Base-by-base conservation (phyloP, 2,113 vertebrate genomes). In the Jacana jacana region DNA sequence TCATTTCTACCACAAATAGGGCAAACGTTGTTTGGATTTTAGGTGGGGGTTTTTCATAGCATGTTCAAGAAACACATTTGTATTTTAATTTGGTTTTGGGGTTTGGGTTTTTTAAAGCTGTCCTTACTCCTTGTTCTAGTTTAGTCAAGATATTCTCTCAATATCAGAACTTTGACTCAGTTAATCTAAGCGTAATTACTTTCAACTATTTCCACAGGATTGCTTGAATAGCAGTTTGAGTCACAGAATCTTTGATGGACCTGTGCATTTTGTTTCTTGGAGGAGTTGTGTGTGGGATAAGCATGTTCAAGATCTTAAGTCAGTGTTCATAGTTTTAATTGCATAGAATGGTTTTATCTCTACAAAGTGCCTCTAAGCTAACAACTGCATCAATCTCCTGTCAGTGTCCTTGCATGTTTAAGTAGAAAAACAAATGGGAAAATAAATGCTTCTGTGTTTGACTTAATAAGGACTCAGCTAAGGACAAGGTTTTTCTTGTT, bases 381-480 rank as follows among this genome's bases (percentile, higher is more conserved):
- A 57, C 15, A 81, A 61, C n/a, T 84, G 10, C 46, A 68, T 86
- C 52, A 79, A 31, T 65, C n/a, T 81, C 13, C 11, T 79, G 37
- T 76, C 31, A 44, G 17, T 65, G 17, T 19, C 4, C 11, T 77
- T 82, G n/a, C 31, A 87, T n/a, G 9, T 42, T 91, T 76, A 87
- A 71, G n/a, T 35, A 76, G 52, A 55, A 89, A 92, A 91, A 71
- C n/a, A 79, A 93, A 72, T 27, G 19, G 7, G 15, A 85, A 93
- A 76, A 91, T 13, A 81, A 64, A 73, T 84, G 64, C 27, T 70
- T 57, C 8, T 33, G 2, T 39, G 4, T 64, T 37, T 63, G 35
- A 75, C n/a, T 82, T 65, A 55, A 60, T 65, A 75, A 80, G 20
- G 18, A 64, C 28, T 76, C 55, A 69, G 4, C 14, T 84, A 57